Percentiles rank a stretch among this genome's conserved stretches.
Evolutionary conservation across 2,113 vertebrate species (phyloP).

Genomic region (Petromus typicus): DNA sequence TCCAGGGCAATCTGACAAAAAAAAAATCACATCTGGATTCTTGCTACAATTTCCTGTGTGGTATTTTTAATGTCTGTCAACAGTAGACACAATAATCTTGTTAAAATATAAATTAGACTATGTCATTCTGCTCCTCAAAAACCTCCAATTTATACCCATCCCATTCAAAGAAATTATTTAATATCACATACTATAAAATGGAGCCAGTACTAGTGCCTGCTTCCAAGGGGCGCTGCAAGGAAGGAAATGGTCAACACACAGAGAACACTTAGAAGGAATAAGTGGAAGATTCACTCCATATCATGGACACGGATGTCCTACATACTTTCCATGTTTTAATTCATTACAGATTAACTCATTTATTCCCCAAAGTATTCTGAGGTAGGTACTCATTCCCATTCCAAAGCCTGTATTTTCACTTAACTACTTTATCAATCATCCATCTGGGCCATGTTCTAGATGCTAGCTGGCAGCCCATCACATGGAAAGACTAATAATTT

Average conservation of each 20-base stretch:
- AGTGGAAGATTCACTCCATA: neutral
- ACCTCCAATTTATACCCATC: neutral
- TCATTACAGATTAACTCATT: neutral
- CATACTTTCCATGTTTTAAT: neutral
- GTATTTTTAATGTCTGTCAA: neutral
- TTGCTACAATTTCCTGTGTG: neutral
- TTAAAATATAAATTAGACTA: slow-evolving; percentile 14
- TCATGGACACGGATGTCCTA: neutral
- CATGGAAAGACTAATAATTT: neutral
- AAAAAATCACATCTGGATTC: neutral
- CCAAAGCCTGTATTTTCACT: neutral
- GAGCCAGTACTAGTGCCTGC: neutral
- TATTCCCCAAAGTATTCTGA: slow-evolving; percentile 24
- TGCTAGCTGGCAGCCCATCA: neutral
- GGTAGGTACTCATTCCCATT: neutral
- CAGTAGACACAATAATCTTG: neutral
- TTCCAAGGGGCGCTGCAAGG: neutral
- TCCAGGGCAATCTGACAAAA: neutral
- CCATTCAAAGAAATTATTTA: neutral
- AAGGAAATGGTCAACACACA: neutral
- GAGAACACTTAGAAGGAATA: neutral
- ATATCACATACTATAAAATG: neutral
- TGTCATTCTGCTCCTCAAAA: slow-evolving; percentile 4
- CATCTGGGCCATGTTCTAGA: neutral
- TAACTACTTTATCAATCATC: neutral